Percentiles rank a stretch among this genome's conserved stretches.
Evolutionary conservation across 2,113 vertebrate species (phyloP).

Genomic region (Serinus canaria): DNA sequence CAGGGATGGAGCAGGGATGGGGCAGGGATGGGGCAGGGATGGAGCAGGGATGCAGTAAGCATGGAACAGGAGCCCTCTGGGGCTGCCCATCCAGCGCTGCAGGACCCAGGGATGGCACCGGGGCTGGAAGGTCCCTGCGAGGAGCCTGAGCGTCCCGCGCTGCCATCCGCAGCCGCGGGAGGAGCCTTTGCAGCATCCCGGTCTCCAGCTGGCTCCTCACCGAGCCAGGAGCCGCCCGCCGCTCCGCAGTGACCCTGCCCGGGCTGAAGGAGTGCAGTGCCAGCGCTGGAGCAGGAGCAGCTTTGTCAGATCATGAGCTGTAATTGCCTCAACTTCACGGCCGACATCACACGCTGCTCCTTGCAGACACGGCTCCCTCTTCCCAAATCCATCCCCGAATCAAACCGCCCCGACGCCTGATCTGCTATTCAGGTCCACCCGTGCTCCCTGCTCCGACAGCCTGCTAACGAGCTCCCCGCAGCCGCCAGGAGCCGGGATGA

Average conservation of each 20-base stretch:
- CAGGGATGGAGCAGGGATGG: not conserved
- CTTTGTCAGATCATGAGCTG: not conserved
- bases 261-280: rapidly evolving
- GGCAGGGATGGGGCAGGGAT: not conserved
- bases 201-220: rapidly evolving
- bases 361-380: not conserved
- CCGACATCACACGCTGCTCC: not conserved
- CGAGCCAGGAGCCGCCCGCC: rapidly evolving
- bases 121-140: rapidly evolving
- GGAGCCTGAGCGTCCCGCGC: rapidly evolving
- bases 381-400: not conserved
- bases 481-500: not conserved
- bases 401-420: not conserved
- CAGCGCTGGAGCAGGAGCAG: not conserved
- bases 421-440: not conserved
- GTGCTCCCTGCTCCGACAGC: not conserved
- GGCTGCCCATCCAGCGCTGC: not conserved
- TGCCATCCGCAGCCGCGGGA: rapidly evolving
- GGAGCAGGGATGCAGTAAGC: too few species aligned
- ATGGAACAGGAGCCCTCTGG: not conserved
- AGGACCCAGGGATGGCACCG: not conserved
- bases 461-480: not conserved
- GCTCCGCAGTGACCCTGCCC: rapidly evolving
- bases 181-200: rapidly evolving
- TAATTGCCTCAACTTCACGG: not conserved